These are phyloP conservation scores for Papilio aristodemus DNA, from an alignment of 1,140 invertebrate species.

Conservation along the genomic window DNA sequence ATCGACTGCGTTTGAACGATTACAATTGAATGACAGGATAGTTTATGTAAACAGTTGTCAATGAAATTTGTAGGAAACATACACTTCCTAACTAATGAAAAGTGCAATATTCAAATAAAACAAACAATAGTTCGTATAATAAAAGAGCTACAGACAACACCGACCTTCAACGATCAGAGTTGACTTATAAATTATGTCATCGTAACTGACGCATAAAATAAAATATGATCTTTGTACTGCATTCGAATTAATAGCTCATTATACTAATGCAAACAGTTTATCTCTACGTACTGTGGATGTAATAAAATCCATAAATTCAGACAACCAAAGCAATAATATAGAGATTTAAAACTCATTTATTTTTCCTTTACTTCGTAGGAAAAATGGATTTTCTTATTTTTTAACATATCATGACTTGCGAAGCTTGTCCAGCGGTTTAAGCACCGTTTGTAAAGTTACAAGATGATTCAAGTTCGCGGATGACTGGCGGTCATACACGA, in stretches of 20 bases:
- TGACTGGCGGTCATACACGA: conserved; percentile 68
- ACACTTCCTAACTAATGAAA: background rate
- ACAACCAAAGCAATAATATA: background rate
- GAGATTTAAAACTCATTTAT: too few relatives aligned
- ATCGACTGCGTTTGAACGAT: background rate
- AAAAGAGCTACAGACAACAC: too few relatives aligned
- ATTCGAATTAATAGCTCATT: background rate
- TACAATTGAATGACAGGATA: conserved; percentile 7
- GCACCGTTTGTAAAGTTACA: conserved; percentile 36
- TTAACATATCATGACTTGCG: too few relatives aligned
- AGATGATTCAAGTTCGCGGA: conserved; percentile 62
- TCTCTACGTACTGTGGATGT: too few relatives aligned
- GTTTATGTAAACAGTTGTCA: background rate
- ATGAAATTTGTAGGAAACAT: background rate
- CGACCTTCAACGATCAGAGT: background rate
- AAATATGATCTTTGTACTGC: background rate
- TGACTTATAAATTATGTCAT: conserved; percentile 9
- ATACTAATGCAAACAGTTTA: background rate
- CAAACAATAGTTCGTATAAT: background rate
- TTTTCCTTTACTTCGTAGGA: too few relatives aligned
- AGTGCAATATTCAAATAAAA: background rate
- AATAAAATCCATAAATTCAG: background rate
- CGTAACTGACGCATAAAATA: conserved; percentile 9
- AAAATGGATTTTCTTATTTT: too few relatives aligned
- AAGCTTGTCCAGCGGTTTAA: conserved; percentile 5